Evolutionary conservation across 1,140 invertebrate genomes (phyloP).

Genomic region (Adelges cooleyi): DNA sequence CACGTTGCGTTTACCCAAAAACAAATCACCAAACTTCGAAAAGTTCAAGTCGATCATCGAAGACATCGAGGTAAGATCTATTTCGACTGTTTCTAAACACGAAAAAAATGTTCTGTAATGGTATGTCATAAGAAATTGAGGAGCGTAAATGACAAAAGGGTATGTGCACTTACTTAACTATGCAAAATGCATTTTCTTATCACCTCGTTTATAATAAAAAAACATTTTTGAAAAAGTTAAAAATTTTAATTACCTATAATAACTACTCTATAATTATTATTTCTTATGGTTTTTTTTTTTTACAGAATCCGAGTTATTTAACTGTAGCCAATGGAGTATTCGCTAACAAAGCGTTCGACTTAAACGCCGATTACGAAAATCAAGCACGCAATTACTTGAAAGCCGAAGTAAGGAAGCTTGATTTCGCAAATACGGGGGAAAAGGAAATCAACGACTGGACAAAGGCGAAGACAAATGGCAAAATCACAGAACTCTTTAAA

Average conservation of each 20-base stretch:
- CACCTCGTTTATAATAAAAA: not conserved
- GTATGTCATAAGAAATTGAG: not conserved
- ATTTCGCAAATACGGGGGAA: not conserved
- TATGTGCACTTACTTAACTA: not conserved
- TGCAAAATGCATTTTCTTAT: not conserved
- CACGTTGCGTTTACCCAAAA: not conserved
- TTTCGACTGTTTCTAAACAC: not conserved
- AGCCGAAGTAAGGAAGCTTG: not conserved
- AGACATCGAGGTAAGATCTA: not conserved
- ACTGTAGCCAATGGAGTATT: conserved; percentile 3
- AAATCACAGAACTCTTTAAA: not conserved
- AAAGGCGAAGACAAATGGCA: not conserved
- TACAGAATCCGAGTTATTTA: not conserved
- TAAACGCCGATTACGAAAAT: not conserved
- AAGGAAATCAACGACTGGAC: conserved; percentile 2
- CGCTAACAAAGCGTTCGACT: not conserved
- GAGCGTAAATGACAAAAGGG: not conserved
- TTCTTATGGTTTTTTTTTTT: not conserved
- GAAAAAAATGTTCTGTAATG: not conserved
- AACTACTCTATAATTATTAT: too few relatives aligned
- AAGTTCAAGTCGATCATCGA: not conserved
- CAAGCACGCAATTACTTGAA: not conserved
- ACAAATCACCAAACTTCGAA: not conserved
- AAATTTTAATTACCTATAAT: too few relatives aligned
- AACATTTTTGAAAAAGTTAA: not conserved